Evolutionary conservation across 2,888 invertebrate genomes (phyloP), one percentile per base, ranked within the genome.

Genomic region (Prosapia bicincta): DNA sequence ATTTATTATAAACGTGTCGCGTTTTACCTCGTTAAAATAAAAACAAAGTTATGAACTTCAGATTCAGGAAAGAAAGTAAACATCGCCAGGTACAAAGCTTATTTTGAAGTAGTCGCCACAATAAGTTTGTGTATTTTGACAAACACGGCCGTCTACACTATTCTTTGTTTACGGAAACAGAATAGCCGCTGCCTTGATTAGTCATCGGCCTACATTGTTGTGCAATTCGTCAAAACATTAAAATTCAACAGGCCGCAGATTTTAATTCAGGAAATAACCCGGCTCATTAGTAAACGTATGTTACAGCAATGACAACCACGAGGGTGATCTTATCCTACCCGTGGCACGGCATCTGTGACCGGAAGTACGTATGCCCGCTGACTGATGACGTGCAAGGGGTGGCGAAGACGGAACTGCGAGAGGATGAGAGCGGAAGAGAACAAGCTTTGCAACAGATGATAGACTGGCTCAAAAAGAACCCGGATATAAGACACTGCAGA

Each of bases 401-500:
- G 0, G 92, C 93, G 0, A 88, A 88, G 70, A 86, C 86, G 69
- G 92, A 93, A 82, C 85, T 93, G n/a, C 86, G 92, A 15, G 93
- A 94, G 83, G 91, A 92, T 68, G 89, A 91, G 15, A 84, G 86
- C 10, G 88, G 87, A 0, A 87, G 89, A 71, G 89, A 89, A 30
- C 90, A 92, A 82, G 89, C 90, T 1, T 83, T 93, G 70, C 83
- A 85, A 13, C 90, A 92, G 81, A 85, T 93, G 83, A 86, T 89
- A 68, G 89, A 90, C 25, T 93, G 93, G 93, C 89, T 93, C 78
- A 84, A 86, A 65, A 89, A 92, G 83, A 92, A 93, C 82, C 85
- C 85, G 26, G 92, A 93, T 82, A 88, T 94, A 77, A 87, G 87
- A 82, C 90, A 92, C 83, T 88, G 92, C 75, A 86, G 92, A 77